Percentiles rank a stretch among this genome's conserved stretches.
These are phyloP conservation scores for Spodoptera frugiperda DNA, from an alignment of 1,140 invertebrate genomes.

Conservation along the genomic window DNA sequence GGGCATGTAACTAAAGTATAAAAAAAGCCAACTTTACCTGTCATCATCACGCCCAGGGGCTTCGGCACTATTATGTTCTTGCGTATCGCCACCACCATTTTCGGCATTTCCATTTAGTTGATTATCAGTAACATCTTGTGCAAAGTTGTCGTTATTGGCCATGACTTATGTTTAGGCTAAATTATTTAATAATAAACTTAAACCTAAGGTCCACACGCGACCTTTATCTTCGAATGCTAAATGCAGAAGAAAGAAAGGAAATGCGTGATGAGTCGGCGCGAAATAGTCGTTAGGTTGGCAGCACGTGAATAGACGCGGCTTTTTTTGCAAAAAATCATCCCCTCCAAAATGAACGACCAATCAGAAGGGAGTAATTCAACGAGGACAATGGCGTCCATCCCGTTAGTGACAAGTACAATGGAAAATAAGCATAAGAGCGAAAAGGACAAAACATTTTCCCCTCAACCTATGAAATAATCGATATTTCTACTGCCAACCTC, in stretches of 20 bases:
- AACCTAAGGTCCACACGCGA: slow-evolving; percentile 81
- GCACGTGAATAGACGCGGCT: slow-evolving; percentile 68
- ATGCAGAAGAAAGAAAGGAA: slow-evolving; percentile 82
- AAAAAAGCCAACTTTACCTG: slow-evolving; percentile 86
- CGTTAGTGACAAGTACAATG: slow-evolving; percentile 59
- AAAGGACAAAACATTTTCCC: slow-evolving; percentile 55
- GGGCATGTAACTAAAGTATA: background rate
- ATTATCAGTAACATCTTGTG: slow-evolving; percentile 89
- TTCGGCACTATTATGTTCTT: slow-evolving; percentile 88
- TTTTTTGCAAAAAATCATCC: slow-evolving; percentile 73
- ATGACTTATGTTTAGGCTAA: slow-evolving; percentile 79
- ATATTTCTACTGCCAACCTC: slow-evolving; percentile 71
- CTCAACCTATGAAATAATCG: slow-evolving; percentile 61
- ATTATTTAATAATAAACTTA: slow-evolving; percentile 81
- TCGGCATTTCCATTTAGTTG: slow-evolving; percentile 87
- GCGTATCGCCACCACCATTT: slow-evolving; percentile 88
- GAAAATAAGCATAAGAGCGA: slow-evolving; percentile 50
- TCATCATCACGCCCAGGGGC: slow-evolving; percentile 90
- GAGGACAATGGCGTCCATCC: slow-evolving; percentile 76
- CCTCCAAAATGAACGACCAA: slow-evolving; percentile 67
- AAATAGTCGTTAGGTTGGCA: slow-evolving; percentile 76
- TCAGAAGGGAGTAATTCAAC: slow-evolving; percentile 54
- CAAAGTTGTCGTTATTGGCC: slow-evolving; percentile 89
- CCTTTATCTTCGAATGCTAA: slow-evolving; percentile 84
- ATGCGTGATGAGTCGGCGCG: slow-evolving; percentile 80